Base-by-base conservation (phyloP, 2,113 vertebrate genomes). In the Aix galericulata region DNA sequence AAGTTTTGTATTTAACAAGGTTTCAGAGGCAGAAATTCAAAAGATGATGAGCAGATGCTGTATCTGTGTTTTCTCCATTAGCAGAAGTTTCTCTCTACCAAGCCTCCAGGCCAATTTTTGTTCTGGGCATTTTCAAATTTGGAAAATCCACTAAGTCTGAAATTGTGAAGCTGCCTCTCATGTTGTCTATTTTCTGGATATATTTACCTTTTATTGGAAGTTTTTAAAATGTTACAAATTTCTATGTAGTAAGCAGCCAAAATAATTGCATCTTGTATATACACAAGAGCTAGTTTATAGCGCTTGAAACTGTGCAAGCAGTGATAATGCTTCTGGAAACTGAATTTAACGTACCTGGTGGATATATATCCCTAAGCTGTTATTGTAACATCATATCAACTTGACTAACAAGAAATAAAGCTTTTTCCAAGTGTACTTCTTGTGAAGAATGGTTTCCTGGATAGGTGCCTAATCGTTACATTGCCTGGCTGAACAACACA, bases 31-130 rank as follows among this genome's bases (percentile, higher is more conserved):
- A 22, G 56, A 76, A 40, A 32, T 26, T 42, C 7, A 56, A n/a
- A 75, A 73, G 21, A 48, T 55, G 5, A 29, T 4, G 5, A 0
- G 11, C 0, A 17, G 12, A 9, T 53, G 31, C 12, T 42, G 34
- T n/a, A 38, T 72, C 13, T 60, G 20, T 48, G 7, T 46, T 32
- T 31, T 36, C 10, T 27, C 17, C 5, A 6, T 60, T 36, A 55
- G 13, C 9, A 36, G 23, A 11, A 32, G 12, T 22, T 8, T 3
- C 26, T 32, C 34, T 40, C 44, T 63, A 13, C 23, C n/a, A 23
- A 11, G 17, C 64, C 12, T 89, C 31, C 20, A 44, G 17, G 13
- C 3, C 1, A 6, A 3, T 8, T 50, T 79, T 58, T 77, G 7
- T 6, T 27, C 9, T 32, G 34, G n/a, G 4, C 17, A 27, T 2